Base-by-base conservation (phyloP, 2,113 vertebrate species). In the Podiceps cristatus region DNA sequence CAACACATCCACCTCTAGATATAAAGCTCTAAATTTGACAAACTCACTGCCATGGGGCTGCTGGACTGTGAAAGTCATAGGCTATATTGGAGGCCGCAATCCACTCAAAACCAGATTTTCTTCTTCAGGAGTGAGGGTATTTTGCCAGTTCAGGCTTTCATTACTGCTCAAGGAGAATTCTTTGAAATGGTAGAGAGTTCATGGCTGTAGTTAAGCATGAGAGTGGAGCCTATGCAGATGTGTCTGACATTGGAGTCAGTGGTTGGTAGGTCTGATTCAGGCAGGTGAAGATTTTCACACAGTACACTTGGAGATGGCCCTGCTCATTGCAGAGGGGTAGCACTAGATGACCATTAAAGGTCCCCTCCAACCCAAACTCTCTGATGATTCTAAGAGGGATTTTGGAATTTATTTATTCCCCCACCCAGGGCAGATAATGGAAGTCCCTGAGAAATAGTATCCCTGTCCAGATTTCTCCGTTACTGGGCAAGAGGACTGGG, bases 81-180 rank as follows among this genome's bases (percentile, higher is more conserved):
- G 58, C 59, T 74, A 24, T 13, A 19, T 17, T 77, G 66, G 75
- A 91, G 77, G 50, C n/a, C 5, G 10, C 45, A 66, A 4, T 28
- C 24, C 66, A 63, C 64, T 86, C 68, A 55, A 85, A 92, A 82
- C 22, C 50, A 47, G 29, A 4, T 25, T 47, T 96, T 91, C 58
- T 55, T 86, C 60, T 74, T 75, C 77, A 67, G 44, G 95, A 94
- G 18, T 3, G 13, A 91, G 62, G 40, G 12, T 27, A 44, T 89
- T 74, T 80, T 89, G 55, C 55, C 58, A 56, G 24, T 88, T 94
- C 63, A 80, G 85, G 33, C 53, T 76, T 77, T 67, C 35, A 72
- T 56, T 40, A 93, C 50, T 28, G 59, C 79, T 88, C 55, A 66
- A 58, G 42, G 45, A 74, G 28, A 83, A 42, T 33, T 88, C 45